These are phyloP conservation scores for Sporophila hypoxantha DNA, from an alignment of 2,113 vertebrate species.

Conservation along the genomic window DNA sequence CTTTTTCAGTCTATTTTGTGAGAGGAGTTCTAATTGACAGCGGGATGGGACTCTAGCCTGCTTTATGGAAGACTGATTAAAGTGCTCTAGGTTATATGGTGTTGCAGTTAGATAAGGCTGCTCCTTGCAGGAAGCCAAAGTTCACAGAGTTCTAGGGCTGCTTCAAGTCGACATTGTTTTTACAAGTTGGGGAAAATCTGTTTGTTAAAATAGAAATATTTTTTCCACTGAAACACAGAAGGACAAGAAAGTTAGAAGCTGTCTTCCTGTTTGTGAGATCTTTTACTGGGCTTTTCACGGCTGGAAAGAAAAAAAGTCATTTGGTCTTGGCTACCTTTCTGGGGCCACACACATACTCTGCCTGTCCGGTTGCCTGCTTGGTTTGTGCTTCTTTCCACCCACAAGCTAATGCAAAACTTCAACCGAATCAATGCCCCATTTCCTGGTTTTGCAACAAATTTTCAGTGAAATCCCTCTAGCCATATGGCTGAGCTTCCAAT, in stretches of 20 bases:
- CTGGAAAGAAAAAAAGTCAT: not conserved
- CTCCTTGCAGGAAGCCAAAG: not conserved
- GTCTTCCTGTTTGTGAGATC: not conserved
- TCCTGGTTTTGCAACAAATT: constrained; percentile 21
- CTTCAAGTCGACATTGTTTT: not conserved
- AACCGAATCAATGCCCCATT: not conserved
- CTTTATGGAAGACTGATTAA: not conserved
- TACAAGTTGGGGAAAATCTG: not conserved
- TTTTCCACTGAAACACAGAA: not conserved
- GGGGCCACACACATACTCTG: constrained; percentile 8
- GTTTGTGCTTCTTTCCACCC: not conserved
- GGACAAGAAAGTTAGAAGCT: not conserved
- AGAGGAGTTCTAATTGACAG: not conserved
- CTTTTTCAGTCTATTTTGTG: not conserved
- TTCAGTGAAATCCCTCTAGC: not conserved
- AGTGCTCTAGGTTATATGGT: not conserved
- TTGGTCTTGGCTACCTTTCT: constrained; percentile 20
- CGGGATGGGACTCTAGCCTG: not conserved
- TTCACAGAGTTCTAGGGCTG: not conserved
- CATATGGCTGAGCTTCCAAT: not conserved
- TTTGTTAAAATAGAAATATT: not conserved
- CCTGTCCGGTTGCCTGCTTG: not conserved
- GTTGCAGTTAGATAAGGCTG: not conserved
- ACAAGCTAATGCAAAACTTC: not conserved
- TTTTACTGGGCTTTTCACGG: not conserved